Evolutionary conservation across 1,140 invertebrate species (phyloP).

Genomic region (Drosophila santomea): DNA sequence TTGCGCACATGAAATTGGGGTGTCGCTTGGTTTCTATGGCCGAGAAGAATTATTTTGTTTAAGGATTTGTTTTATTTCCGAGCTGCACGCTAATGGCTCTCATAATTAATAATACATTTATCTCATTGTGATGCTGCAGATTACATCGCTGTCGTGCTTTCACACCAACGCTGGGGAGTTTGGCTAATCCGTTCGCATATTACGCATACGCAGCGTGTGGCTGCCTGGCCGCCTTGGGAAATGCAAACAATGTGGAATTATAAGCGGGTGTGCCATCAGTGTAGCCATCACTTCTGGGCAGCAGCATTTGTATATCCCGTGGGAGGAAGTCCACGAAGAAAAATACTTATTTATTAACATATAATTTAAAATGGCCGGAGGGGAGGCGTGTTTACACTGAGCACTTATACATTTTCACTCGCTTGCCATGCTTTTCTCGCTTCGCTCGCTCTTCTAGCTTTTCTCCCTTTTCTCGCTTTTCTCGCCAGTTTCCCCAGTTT

Average conservation of each 20-base stretch:
- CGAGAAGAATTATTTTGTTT: background rate
- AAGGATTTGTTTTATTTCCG: background rate
- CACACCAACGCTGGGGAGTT: background rate
- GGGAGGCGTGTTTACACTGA: slow-evolving; percentile 63
- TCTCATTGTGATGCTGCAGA: slow-evolving; percentile 25
- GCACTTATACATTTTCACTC: slow-evolving; percentile 26
- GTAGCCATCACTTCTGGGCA: background rate
- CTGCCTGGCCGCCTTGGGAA: slow-evolving; percentile 22
- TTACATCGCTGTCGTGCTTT: background rate
- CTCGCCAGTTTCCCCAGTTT: background rate
- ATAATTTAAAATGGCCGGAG: slow-evolving; percentile 64
- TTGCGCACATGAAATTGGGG: too few relatives aligned
- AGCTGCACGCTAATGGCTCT: slow-evolving; percentile 15
- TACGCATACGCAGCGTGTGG: slow-evolving; percentile 23
- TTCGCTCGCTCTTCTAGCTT: slow-evolving; percentile 9
- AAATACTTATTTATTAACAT: slow-evolving; percentile 57
- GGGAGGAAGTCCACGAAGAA: slow-evolving; percentile 22
- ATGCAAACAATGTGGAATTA: slow-evolving; percentile 2
- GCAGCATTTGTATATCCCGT: background rate
- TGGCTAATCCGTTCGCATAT: slow-evolving; percentile 45
- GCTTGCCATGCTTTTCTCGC: slow-evolving; percentile 19
- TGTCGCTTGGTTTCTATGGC: background rate
- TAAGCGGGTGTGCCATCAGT: background rate
- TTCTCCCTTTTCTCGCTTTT: slow-evolving; percentile 19
- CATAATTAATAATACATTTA: slow-evolving; percentile 58